Evolutionary conservation across 2,888 invertebrate genomes (phyloP).

Genomic region (Lissonota sp.): DNA sequence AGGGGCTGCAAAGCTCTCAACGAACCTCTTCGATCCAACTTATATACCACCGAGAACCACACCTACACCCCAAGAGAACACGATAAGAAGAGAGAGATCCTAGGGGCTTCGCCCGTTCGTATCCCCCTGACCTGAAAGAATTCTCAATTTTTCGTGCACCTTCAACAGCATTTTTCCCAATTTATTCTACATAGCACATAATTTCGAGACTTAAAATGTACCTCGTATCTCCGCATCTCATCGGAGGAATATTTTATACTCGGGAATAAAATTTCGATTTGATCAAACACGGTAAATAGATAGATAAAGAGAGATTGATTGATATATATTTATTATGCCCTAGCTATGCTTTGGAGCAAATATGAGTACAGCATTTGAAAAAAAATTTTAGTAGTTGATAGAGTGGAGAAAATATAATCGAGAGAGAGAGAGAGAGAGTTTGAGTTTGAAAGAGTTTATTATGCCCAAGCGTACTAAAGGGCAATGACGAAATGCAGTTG

Average conservation of each 20-base stretch:
- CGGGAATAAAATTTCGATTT: slow-evolving; percentile 9
- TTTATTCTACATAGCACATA: slow-evolving; percentile 20
- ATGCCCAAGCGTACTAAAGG: no score
- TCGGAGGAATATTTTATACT: slow-evolving; percentile 34
- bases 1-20: slow-evolving; percentile 41
- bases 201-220: slow-evolving; percentile 44
- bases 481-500: no score
- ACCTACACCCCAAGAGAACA: slow-evolving; percentile 15
- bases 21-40: slow-evolving; percentile 63
- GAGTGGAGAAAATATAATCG: no score
- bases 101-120: slow-evolving; percentile 10
- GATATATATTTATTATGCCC: no score
- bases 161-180: slow-evolving; percentile 15
- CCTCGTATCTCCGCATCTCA: neutral
- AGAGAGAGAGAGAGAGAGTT: slow-evolving; percentile 17
- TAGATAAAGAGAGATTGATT: neutral
- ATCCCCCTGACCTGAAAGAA: slow-evolving; percentile 13
- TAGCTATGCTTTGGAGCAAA: no score
- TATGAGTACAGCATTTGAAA: no score
- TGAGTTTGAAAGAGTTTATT: no score
- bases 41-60: slow-evolving; percentile 44
- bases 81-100: neutral
- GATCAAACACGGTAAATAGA: no score
- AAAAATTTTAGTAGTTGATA: no score
- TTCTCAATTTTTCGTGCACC: slow-evolving; percentile 34